Evolutionary conservation across 2,113 vertebrate species (phyloP).

Genomic region (Lichenostomus cassidix): DNA sequence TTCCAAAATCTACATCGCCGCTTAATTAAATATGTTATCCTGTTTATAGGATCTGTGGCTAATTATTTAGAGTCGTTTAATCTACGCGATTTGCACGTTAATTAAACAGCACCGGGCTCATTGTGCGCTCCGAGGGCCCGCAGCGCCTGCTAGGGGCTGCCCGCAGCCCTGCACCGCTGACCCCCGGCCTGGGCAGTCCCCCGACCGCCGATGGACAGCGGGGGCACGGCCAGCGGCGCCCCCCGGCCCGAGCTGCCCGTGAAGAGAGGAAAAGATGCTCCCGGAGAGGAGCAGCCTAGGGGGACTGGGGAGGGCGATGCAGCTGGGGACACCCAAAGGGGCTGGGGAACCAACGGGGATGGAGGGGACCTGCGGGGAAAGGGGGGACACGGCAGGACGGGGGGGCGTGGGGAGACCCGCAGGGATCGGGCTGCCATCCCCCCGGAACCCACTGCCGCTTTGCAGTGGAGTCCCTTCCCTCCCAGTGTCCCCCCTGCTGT

Average conservation of each 20-base stretch:
- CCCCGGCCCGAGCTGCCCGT: rapidly evolving
- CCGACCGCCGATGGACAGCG: too few relatives aligned
- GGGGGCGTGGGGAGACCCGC: neutral
- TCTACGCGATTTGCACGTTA: constrained; percentile 96
- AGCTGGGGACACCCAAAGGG: neutral
- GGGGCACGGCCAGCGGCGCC: neutral
- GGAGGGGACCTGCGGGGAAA: neutral
- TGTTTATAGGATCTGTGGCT: constrained; percentile 89
- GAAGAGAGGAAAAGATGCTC: neutral
- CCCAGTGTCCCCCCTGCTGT: neutral
- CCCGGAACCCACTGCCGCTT: neutral
- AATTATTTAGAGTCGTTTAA: constrained; percentile 97
- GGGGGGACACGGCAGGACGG: too few relatives aligned
- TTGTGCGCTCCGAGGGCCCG: constrained; percentile 66
- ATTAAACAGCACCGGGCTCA: constrained; percentile 85
- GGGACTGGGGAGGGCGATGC: too few relatives aligned
- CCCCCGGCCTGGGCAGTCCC: neutral
- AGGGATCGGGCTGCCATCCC: neutral
- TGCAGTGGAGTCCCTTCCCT: constrained; percentile 22
- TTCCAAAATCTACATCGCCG: constrained; percentile 84
- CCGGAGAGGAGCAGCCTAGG: neutral
- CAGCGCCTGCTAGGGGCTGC: constrained; percentile 80
- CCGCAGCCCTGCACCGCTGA: neutral
- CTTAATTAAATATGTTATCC: constrained; percentile 93
- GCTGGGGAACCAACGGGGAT: rapidly evolving